A percentile compares a stretch with the other conserved stretches of the same genome.
These are phyloP conservation scores for Gadopsis marmoratus DNA, from an alignment of 2,797 vertebrate genomes.

Conservation along the genomic window DNA sequence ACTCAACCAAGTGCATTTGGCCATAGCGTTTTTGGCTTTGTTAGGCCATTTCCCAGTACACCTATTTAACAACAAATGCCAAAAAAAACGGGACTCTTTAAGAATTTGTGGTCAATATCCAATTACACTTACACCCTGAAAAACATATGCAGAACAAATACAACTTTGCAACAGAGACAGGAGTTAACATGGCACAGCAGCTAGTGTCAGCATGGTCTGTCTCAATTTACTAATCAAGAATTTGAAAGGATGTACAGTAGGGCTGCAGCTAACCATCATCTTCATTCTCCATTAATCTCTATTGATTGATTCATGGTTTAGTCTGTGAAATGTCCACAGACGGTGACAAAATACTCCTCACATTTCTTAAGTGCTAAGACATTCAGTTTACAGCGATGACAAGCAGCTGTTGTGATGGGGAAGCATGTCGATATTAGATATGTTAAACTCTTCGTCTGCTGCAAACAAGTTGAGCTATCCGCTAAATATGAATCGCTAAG, in stretches of 20 bases:
- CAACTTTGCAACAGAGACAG: neutral
- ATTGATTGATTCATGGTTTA: neutral
- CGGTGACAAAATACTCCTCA: neutral
- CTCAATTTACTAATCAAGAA: neutral
- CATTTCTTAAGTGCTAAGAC: too few species aligned
- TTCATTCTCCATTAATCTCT: neutral
- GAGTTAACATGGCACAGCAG: neutral
- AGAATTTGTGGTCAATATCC: neutral
- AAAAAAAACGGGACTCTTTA: neutral
- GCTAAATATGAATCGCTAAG: neutral
- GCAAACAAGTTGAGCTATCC: neutral
- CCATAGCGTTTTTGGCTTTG: neutral
- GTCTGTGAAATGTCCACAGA: neutral
- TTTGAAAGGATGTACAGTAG: too few species aligned
- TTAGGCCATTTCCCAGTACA: neutral
- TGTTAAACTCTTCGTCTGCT: too few species aligned
- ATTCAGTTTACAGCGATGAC: too few species aligned
- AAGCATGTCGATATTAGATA: neutral
- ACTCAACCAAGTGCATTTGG: neutral
- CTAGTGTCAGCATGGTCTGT: neutral
- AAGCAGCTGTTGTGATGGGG: neutral
- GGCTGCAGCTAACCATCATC: too few species aligned
- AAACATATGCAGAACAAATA: neutral
- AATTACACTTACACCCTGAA: too few species aligned
- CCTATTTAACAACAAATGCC: neutral